These are phyloP conservation scores for Ormyrus thymus DNA, from an alignment of 2,888 invertebrate genomes.

Conservation along the genomic window DNA sequence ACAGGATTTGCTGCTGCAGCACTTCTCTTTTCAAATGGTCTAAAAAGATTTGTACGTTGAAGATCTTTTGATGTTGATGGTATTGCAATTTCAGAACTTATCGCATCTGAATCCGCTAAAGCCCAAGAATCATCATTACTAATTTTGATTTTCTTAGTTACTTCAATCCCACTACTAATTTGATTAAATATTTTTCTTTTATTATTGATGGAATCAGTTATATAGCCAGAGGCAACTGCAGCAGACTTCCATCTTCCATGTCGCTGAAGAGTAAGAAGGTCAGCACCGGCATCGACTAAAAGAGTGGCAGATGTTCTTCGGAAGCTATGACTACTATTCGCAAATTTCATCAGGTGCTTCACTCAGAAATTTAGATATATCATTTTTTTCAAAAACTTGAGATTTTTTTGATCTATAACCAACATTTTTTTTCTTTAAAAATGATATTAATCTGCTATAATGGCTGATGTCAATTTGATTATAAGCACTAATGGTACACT, in stretches of 20 bases:
- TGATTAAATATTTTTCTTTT: background rate
- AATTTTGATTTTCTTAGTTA: background rate
- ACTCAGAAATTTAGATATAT: conserved; percentile 2
- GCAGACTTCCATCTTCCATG: conserved; percentile 6
- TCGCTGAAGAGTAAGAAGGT: background rate
- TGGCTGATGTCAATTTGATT: background rate
- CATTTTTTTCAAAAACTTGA: background rate
- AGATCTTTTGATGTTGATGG: too few relatives aligned
- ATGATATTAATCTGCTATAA: background rate
- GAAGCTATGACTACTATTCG: background rate
- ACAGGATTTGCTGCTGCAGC: too few relatives aligned
- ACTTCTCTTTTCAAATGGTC: background rate
- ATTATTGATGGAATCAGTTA: conserved; percentile 1
- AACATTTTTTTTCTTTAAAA: background rate
- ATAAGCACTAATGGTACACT: background rate
- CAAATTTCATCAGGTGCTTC: background rate
- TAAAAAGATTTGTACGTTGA: background rate
- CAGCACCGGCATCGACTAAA: background rate
- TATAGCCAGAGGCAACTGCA: background rate
- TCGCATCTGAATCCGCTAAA: too few relatives aligned
- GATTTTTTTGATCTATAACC: too few relatives aligned
- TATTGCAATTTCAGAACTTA: background rate
- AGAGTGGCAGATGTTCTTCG: conserved; percentile 10
- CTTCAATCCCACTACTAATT: background rate
- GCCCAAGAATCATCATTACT: too few relatives aligned